Base-by-base conservation (phyloP, 2,888 invertebrate species). In the Drosophila birchii region DNA sequence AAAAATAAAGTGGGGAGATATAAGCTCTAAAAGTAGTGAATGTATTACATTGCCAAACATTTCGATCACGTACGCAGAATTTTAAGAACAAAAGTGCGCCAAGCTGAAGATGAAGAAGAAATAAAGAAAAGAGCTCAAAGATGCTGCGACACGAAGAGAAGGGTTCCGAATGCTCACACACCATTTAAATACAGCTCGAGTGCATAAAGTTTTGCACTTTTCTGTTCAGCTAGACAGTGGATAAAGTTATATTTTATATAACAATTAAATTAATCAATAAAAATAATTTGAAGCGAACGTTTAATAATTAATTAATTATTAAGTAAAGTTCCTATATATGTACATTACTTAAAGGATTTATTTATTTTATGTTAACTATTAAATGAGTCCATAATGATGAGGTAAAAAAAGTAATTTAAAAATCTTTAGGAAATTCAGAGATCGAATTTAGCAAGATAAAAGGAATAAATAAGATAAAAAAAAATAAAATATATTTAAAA, bases 11-110 rank as follows among this genome's bases (percentile, higher is more conserved):
- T 55, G 70, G 49, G 71, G 55, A 39, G 53, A 53, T 68, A 34
- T 57, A 43, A 68, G 67, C 57, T 57, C 72, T 36, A 58, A 47
- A 54, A 49, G 71, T 43, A 68, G 39, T 47, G 58, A 68, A 68
- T 68, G 63, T 62, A 74, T 58, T 71, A 58, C 67, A 68, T 38
- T 61, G 76, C 59, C 68, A 64, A 58, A 75, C 63, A 75, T 78
- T 75, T 78, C 62, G 75, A 78, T 78, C 78, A 78, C 78, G 78
- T 78, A 78, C 78, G 56, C 70, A 60, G 66, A 70, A 78, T 70
- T 70, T 66, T 49, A 53, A 71, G 66, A 58, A 77, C 63, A 64
- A 61, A 76, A 70, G 54, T 62, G 59, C 56, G 55, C 39, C 74
- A 64, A 64, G 64, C 49, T 29, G 39, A 23, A 53, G 18, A 20